Percentiles rank a stretch among this genome's conserved stretches.
Evolutionary conservation across 2,113 vertebrate genomes (phyloP).

Genomic region (Saimiri boliviensis): DNA sequence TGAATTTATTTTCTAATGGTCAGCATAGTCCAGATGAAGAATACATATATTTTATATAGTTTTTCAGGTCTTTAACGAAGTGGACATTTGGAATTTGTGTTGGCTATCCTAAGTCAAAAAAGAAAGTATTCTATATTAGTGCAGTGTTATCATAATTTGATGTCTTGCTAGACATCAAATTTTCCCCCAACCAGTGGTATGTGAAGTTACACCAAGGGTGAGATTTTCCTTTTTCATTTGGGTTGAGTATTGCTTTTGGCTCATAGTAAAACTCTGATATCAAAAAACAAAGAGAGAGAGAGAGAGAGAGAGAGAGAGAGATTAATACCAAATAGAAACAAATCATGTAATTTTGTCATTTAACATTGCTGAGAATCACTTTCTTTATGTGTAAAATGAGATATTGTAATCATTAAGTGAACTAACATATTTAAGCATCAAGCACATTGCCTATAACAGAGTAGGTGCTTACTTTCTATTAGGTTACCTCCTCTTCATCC

Average conservation of each 20-base stretch:
- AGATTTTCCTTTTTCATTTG: neutral
- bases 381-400: neutral
- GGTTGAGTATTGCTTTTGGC: neutral
- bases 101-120: neutral
- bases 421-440: neutral
- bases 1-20: constrained; percentile 38
- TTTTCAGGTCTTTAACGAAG: neutral
- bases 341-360: neutral
- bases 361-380: neutral
- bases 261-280: neutral
- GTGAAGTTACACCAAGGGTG: neutral
- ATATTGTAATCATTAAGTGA: neutral
- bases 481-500: neutral
- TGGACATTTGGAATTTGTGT: neutral
- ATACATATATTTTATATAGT: neutral
- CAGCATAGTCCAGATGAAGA: neutral
- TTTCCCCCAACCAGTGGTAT: neutral
- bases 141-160: neutral
- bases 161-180: neutral
- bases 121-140: neutral
- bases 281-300: neutral
- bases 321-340: neutral
- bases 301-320: neutral
- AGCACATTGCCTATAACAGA: neutral
- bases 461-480: neutral